These are phyloP conservation scores for Zhengitettix transpicula DNA, from an alignment of 2,888 invertebrate species.

Conservation along the genomic window DNA sequence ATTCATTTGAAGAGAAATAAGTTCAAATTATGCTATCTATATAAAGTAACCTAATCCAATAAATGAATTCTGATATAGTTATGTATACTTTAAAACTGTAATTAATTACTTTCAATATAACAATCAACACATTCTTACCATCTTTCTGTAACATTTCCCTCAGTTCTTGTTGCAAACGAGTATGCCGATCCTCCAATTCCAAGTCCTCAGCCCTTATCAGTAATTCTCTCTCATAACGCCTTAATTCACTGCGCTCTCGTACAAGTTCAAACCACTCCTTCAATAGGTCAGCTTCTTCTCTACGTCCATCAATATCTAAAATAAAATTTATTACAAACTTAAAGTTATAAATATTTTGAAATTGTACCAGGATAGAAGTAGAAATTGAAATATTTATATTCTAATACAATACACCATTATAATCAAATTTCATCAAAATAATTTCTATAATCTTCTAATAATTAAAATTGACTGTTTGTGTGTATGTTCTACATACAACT, in stretches of 20 bases:
- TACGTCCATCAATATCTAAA: not conserved
- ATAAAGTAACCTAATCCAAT: too few species aligned
- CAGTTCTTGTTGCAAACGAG: conserved; percentile 57
- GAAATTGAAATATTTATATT: not conserved
- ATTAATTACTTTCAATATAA: too few species aligned
- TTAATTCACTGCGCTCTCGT: conserved; percentile 48
- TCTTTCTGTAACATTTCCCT: conserved; percentile 44
- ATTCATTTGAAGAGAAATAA: too few species aligned
- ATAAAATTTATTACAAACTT: not conserved
- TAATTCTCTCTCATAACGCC: conserved; percentile 59
- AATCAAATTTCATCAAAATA: too few species aligned
- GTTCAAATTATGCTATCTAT: too few species aligned
- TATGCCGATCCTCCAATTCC: conserved; percentile 67
- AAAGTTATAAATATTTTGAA: not conserved
- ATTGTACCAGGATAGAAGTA: not conserved
- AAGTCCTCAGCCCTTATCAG: conserved; percentile 62
- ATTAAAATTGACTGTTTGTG: too few species aligned
- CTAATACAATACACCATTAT: too few species aligned
- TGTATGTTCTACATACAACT: too few species aligned
- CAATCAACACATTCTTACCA: conserved; percentile 26
- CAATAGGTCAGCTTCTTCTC: conserved; percentile 44
- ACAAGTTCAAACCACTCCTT: conserved; percentile 59
- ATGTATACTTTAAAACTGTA: too few species aligned
- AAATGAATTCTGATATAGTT: too few species aligned
- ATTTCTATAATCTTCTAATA: too few species aligned